Base-by-base conservation (phyloP, 2,888 invertebrate species). In the Tubulanus polymorphus region DNA sequence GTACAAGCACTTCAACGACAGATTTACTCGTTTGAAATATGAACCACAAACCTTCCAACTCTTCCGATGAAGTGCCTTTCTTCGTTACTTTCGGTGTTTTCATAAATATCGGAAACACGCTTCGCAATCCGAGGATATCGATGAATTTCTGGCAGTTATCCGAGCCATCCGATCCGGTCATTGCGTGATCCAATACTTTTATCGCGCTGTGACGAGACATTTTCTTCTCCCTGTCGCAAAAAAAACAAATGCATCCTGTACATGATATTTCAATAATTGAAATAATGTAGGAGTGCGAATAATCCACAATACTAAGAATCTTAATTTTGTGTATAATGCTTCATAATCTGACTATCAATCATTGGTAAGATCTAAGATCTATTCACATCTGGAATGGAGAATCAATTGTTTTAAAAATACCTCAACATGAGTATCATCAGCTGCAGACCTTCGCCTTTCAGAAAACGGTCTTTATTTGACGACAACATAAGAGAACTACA, bases 91-190 rank as follows among this genome's bases (percentile, higher is more conserved):
- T 90, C 0, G 99, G 99, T 0, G 97, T 97, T 81, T 96, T 94
- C 97, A 99, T 97, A 75, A 97, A 99, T 0, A 99, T 82, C 1
- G 99, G 99, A 80, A 99, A 99, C 59, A 99, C 89, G 3, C 95
- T 95, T 47, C 97, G 84, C 15, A 99, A 83, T 0, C 99, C 82
- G 26, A 97, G 84, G 70, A 97, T 97, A 74, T 99, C 97, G 0
- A 99, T 93, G 79, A 99, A 94, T 80, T 97, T 97, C 75, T 91
- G 93, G 66, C 84, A 82, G 78, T 96, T 96, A 69, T 96, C 95
- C 63, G 86, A 87, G 0, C 96, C 97, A 74, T 95, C 92, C 0
- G 87, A 85, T 0, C 95, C 95, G 1, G 91, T 89, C 84, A 97
- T 89, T 10, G 97, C 95, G 81, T 96, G 94, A 80, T 97, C 93